Conservation (phyloP, 2,888 invertebrate genomes). For the Platycnemis pennipes region DNA sequence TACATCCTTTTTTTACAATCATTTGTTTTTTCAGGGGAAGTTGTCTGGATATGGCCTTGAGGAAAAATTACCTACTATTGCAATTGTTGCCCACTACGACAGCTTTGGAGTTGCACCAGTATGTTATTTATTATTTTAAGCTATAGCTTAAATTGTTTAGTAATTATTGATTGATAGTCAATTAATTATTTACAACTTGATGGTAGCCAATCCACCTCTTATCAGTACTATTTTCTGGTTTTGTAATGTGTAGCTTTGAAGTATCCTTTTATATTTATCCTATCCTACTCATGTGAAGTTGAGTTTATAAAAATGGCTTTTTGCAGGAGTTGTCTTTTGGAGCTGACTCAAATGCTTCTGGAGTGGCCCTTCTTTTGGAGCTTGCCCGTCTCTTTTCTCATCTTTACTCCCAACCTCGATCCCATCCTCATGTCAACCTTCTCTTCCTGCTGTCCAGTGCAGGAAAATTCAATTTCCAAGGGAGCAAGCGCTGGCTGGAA, state of each 20-base stretch:
- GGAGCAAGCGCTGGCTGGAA: constrained; percentile 97
- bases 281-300: not conserved
- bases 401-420: constrained; percentile 88
- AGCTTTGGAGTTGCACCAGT: constrained; percentile 94
- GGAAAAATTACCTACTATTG: constrained; percentile 90
- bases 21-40: constrained; percentile 84
- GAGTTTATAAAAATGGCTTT: constrained; percentile 73
- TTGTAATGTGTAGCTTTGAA: not conserved
- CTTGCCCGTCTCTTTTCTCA: constrained; percentile 93
- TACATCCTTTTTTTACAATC: not conserved
- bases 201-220: not conserved
- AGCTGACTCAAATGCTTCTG: constrained; percentile 96
- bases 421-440: constrained; percentile 88
- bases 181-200: not conserved
- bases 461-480: constrained; percentile 96
- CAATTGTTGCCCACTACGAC: constrained; percentile 96
- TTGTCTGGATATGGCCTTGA: constrained; percentile 87
- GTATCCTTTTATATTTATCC: not conserved
- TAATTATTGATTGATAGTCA: not conserved
- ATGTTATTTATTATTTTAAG: constrained; percentile 77
- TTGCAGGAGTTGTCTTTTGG: constrained; percentile 91
- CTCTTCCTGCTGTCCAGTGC: constrained; percentile 94
- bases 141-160: not conserved
- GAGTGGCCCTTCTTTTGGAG: constrained; percentile 92
- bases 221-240: not conserved